Evolutionary conservation across 2,797 vertebrate species (phyloP), one percentile per base, ranked within the genome.

Genomic region (Lutjanus argentimaculatus): DNA sequence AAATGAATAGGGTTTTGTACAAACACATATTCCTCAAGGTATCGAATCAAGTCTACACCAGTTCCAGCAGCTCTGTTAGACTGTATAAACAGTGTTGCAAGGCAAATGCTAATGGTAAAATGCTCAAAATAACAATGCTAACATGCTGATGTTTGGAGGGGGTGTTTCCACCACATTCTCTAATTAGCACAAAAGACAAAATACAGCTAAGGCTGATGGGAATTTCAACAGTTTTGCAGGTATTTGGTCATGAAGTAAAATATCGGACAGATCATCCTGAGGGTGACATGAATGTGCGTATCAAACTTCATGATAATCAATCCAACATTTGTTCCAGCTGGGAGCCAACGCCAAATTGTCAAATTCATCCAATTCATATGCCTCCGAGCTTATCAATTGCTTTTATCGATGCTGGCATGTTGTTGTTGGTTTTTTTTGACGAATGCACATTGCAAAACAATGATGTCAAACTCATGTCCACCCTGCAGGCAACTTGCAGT

Each of bases 81-180:
- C n/a, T 25, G 16, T 25, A 13, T 30, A 8, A 72, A 57, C 5
- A 52, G 5, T 52, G 25, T 42, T 61, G 15, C 12, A 36, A 16
- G 25, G 5, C 43, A 55, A 63, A 69, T n/a, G 45, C 36, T 43
- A 30, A 66, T 51, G 74, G 14, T 19, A 62, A 4, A 53, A 67
- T 22, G 43, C 7, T 48, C 7, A 56, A 43, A 64, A 72, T 15
- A 22, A 46, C 40, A 62, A 43, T n/a, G 22, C 14, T 19, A 53
- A 25, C 36, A 53, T 40, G 30, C 40, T n/a, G 36, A 17, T 67
- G 19, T 67, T 66, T n/a, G 36, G 1, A 11, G 40, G n/a, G 42
- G 22, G 17, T 17, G 22, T 36, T 68, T 53, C 30, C 12, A 2
- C 8, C 0, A 52, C 16, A n/a, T 53, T 19, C 48, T 10, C 11